Conservation (phyloP, 2,888 invertebrate species). For the Metalampra italica region DNA sequence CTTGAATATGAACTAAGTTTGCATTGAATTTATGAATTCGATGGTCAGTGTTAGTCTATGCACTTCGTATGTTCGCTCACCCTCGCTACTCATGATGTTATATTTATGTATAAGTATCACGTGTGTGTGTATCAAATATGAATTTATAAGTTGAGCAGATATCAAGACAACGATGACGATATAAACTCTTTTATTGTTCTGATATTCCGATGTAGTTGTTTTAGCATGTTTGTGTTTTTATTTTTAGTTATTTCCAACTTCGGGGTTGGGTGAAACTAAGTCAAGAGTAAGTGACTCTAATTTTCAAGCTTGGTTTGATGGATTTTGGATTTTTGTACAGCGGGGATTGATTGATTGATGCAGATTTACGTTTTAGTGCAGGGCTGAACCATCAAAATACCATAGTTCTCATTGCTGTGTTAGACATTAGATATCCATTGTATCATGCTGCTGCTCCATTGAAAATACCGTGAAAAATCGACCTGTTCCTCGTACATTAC, state of each 20-base stretch:
- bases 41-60: constrained; percentile 2
- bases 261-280: constrained; percentile 64
- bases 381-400: neutral
- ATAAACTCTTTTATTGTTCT: no score
- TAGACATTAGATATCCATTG: constrained; percentile 25
- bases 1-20: neutral
- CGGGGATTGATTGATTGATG: constrained; percentile 31
- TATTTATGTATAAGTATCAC: neutral
- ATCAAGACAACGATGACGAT: no score
- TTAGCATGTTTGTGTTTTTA: constrained; percentile 56
- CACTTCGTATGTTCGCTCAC: constrained; percentile 7
- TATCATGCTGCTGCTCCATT: no score
- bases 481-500: no score
- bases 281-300: constrained; percentile 62
- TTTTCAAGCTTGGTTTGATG: constrained; percentile 56
- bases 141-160: no score
- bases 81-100: neutral
- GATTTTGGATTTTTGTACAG: constrained; percentile 37
- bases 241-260: constrained; percentile 72
- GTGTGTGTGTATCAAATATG: no score
- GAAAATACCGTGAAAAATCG: constrained; percentile 1
- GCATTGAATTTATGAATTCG: constrained; percentile 1
- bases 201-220: constrained; percentile 20
- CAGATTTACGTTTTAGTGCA: constrained; percentile 10
- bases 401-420: constrained; percentile 6